Percentiles rank a stretch among this genome's conserved stretches.
Conservation (phyloP, 2,113 vertebrate species). For the Cinclus cinclus region DNA sequence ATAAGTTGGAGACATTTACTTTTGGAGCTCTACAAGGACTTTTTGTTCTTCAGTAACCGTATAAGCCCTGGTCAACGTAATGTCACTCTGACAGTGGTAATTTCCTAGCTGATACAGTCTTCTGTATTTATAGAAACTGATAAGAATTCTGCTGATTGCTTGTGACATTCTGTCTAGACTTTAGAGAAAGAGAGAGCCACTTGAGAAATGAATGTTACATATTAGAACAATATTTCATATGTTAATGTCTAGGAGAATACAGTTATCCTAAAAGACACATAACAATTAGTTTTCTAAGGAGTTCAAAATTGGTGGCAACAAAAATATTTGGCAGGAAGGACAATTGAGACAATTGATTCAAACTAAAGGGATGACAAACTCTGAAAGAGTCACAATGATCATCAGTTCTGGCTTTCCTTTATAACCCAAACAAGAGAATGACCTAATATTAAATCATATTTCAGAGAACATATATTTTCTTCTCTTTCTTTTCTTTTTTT, state of each 20-base stretch:
- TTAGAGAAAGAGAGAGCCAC: conserved; percentile 11
- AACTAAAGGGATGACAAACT: not conserved
- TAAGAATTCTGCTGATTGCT: conserved; percentile 69
- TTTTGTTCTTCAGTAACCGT: conserved; percentile 44
- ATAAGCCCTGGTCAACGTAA: conserved; percentile 56
- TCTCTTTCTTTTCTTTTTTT: not conserved
- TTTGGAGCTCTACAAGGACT: conserved; percentile 52
- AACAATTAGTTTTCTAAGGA: not conserved
- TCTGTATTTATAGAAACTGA: conserved; percentile 67
- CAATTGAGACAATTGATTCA: not conserved
- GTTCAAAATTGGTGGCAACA: not conserved
- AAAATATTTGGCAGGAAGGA: not conserved
- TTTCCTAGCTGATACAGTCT: conserved; percentile 55
- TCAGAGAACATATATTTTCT: not conserved
- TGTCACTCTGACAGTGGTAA: conserved; percentile 54
- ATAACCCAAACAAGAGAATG: not conserved
- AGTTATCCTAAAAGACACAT: conserved; percentile 41
- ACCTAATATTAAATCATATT: not conserved
- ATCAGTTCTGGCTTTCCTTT: not conserved
- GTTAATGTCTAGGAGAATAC: conserved; percentile 47
- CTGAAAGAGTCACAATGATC: not conserved
- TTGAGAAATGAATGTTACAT: conserved; percentile 20
- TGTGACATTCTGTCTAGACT: conserved; percentile 70
- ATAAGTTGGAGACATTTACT: not conserved
- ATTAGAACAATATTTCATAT: conserved; percentile 52